Base-by-base conservation (phyloP, 2,888 invertebrate species). In the Laothoe populi region DNA sequence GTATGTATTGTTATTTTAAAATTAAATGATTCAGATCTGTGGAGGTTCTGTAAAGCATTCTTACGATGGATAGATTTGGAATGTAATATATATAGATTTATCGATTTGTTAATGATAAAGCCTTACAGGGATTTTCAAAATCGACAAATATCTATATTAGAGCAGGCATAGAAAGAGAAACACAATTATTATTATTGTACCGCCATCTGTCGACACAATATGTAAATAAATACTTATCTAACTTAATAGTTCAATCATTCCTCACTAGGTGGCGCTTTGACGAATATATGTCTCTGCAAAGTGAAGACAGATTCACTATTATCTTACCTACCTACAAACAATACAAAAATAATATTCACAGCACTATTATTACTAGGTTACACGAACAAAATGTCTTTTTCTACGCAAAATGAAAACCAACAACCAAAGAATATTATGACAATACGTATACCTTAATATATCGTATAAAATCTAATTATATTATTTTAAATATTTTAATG, bases 201-300 rank as follows among this genome's bases (percentile, higher is more conserved):
- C 71, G 76, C 74, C 76, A 79, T 77, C 81, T 81, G 42, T 68
- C 46, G 45, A 46, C 60, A 31, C 0, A 11, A 57, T 60, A 61
- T 45, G 63, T 62, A 58, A 70, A 73, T 65, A 68, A 60, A 26
- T 58, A 44, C 8, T 10, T 10, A 61, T 60, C 35, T 11, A 53
- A 13, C 48, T 24, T 63, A 63, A 62, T 61, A 67, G 60, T 68
- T 68, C 61, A 61, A 46, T 35, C 53, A 58, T 24, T n/a, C 42
- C 48, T 77, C 78, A 75, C 78, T 77, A 79, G 77, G 78, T 78
- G 72, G 74, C 72, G 67, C 61, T 70, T 64, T 61, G 60, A 58
- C 23, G 60, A 65, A 65, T 61, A 59, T 23, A 59, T 31, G 40
- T 3, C 21, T 21, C 1, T 60, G 48, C n/a, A 60, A 16, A 16